Evolutionary conservation across 1,140 invertebrate species (phyloP), one percentile per base, ranked within the genome.

Genomic region (Atopsyche davidsoni): DNA sequence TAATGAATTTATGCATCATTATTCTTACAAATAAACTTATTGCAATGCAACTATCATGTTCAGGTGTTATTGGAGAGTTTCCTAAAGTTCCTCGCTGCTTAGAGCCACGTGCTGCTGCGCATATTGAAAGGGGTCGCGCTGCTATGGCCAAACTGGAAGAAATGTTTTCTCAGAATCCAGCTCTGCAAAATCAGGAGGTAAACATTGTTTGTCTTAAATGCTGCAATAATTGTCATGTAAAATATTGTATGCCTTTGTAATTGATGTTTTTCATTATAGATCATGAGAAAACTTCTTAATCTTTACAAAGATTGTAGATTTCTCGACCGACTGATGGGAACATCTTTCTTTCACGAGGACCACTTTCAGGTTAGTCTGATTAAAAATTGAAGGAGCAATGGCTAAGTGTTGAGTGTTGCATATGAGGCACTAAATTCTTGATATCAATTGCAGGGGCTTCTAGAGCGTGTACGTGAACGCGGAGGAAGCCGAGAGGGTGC

Each of bases 251-350:
- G 6, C 35, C 4, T 38, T 9, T 45, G 23, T 16, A 18, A 6
- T 49, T 44, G 28, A 45, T 42, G 49, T 13, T 40, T 56, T 58
- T 52, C 51, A 57, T 73, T 73, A 28, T 60, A 77, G 78, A 74
- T 75, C 25, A 86, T 90, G 80, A 76, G 83, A 46, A 86, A 86
- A 67, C 66, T 93, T 13, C 65, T 93, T 14, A 79, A 82, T 53
- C 80, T 92, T 17, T 92, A 92, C 61, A 91, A 90, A 66, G 87
- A 91, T 64, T 91, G 87, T 59, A 81, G 87, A 44, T 89, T 82
- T 57, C 75, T 93, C 63, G 89, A 92, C 65, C 83, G 85, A 57
- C 66, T 90, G 3, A 85, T 93, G 75, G 86, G 84, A 28, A 90
- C 89, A 0, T 81, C 82, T 1, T 91, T 89, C 69, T 93, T 93